These are phyloP conservation scores for Tholera decimalis DNA, from an alignment of 2,888 invertebrate species.

Conservation along the genomic window DNA sequence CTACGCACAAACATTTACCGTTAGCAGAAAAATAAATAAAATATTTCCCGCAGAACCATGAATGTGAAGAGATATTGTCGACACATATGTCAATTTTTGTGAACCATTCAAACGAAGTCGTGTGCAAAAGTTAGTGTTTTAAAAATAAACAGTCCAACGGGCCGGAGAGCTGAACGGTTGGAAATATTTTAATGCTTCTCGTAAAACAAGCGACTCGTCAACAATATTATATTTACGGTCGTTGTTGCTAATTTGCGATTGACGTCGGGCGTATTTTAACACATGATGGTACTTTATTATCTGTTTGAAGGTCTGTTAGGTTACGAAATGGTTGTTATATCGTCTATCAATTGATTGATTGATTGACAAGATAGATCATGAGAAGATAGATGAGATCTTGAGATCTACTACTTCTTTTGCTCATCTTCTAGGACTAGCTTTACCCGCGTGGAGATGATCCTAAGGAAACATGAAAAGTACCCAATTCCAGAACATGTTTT, in stretches of 20 bases:
- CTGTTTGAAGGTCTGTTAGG: conserved; percentile 11
- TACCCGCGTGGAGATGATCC: no score
- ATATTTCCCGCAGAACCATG: conserved; percentile 8
- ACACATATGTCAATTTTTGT: conserved; percentile 58
- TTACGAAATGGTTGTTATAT: neutral
- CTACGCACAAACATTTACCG: conserved; percentile 10
- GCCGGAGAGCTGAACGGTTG: conserved; percentile 40
- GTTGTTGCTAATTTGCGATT: conserved; percentile 38
- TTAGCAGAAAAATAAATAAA: conserved; percentile 22
- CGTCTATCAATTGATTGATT: no score
- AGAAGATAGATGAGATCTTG: no score
- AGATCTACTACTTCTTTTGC: no score
- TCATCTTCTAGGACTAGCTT: no score
- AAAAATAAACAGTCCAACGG: conserved; percentile 57
- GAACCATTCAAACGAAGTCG: conserved; percentile 53
- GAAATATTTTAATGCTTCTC: conserved; percentile 52
- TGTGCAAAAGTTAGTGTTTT: conserved; percentile 65
- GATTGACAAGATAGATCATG: no score
- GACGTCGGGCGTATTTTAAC: conserved; percentile 35
- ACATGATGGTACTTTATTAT: conserved; percentile 24
- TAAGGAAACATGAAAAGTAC: no score
- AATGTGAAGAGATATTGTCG: conserved; percentile 55
- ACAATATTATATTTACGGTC: conserved; percentile 32
- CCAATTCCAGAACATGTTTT: no score
- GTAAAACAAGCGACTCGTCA: conserved; percentile 24